A percentile compares a stretch with the other conserved stretches of the same genome.
Conservation (phyloP, 2,113 vertebrate species). For the Paraplagusia blochii region DNA sequence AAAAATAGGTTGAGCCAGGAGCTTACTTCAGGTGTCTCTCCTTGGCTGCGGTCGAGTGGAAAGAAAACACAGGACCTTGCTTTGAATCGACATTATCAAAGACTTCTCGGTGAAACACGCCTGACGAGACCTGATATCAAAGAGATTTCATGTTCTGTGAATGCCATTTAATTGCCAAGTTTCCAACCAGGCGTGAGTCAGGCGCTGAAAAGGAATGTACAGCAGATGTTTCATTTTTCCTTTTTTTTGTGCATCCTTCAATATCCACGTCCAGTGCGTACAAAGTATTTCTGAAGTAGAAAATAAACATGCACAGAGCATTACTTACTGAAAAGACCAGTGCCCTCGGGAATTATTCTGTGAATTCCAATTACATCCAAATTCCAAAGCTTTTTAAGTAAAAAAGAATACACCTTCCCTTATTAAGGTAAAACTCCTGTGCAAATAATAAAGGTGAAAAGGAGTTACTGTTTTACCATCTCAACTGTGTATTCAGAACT, state of each 20-base stretch:
- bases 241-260: slow-evolving; percentile 2
- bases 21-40: slow-evolving; percentile 31
- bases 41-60: slow-evolving; percentile 4
- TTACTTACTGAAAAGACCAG: not conserved
- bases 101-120: slow-evolving; percentile 59
- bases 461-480: no score
- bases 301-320: not conserved
- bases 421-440: no score
- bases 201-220: slow-evolving; percentile 3
- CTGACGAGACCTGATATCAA: slow-evolving; percentile 67
- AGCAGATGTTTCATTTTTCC: not conserved
- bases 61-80: slow-evolving; percentile 46
- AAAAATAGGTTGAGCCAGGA: not conserved
- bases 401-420: no score
- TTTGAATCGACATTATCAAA: slow-evolving; percentile 75
- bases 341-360: not conserved
- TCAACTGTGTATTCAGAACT: no score
- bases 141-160: slow-evolving; percentile 43
- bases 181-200: slow-evolving; percentile 23
- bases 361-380: no score
- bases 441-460: no score
- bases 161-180: slow-evolving; percentile 31
- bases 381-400: no score
- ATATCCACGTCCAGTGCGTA: not conserved
- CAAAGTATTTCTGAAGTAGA: not conserved